Evolutionary conservation across 2,888 invertebrate genomes (phyloP).

Genomic region (Cephus spinipes): DNA sequence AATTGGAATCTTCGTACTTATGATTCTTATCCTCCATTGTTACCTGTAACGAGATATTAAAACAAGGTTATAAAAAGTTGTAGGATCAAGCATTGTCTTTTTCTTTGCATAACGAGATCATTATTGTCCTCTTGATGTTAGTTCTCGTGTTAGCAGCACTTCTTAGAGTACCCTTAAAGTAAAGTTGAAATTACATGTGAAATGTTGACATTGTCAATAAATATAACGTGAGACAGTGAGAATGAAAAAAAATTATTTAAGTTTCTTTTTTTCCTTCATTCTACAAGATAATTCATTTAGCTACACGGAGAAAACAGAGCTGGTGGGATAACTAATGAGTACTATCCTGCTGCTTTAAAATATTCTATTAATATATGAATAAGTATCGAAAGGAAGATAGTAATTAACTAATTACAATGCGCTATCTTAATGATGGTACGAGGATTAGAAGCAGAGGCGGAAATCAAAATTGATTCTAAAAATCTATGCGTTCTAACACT

Average conservation of each 20-base stretch:
- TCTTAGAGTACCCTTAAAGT: neutral
- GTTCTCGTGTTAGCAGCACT: neutral
- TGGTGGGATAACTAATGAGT: too few relatives aligned
- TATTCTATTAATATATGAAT: too few relatives aligned
- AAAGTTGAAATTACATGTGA: neutral
- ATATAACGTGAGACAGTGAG: neutral
- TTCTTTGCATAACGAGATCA: neutral
- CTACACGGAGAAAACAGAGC: too few relatives aligned
- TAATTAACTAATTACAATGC: too few relatives aligned
- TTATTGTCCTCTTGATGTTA: neutral
- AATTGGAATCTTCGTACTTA: conserved; percentile 52
- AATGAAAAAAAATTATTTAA: neutral
- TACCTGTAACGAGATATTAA: conserved; percentile 42
- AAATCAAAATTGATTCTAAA: too few relatives aligned
- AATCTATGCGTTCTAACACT: too few relatives aligned
- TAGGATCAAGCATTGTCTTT: neutral
- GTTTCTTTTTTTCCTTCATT: neutral
- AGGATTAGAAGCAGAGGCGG: too few relatives aligned
- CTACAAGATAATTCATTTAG: neutral
- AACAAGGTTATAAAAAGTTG: neutral
- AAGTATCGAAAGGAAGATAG: too few relatives aligned
- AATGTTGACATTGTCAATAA: neutral
- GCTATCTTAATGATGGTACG: too few relatives aligned
- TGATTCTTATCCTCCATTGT: conserved; percentile 57
- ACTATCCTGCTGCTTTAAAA: too few relatives aligned